Evolutionary conservation across 2,888 invertebrate species (phyloP).

Genomic region (Malthinus seriepunctatus): DNA sequence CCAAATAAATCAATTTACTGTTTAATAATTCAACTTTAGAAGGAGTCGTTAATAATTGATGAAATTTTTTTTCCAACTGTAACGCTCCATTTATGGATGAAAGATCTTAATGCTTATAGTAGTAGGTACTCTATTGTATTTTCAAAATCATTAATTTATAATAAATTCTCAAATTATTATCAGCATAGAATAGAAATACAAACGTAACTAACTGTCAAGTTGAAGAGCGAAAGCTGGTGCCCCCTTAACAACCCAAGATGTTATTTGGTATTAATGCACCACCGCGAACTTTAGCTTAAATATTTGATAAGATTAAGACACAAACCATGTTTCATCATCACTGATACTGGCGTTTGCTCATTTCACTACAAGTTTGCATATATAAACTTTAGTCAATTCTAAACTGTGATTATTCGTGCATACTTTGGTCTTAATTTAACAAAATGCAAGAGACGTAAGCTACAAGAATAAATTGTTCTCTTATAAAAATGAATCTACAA

Average conservation of each 20-base stretch:
- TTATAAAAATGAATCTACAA: neutral
- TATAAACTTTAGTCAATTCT: conserved; percentile 32
- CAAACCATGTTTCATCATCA: conserved; percentile 55
- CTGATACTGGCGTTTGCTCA: conserved; percentile 35
- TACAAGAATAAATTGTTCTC: neutral
- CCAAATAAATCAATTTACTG: no score
- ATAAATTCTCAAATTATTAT: conserved; percentile 22
- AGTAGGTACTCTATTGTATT: no score
- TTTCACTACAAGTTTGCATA: conserved; percentile 37
- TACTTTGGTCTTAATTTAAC: conserved; percentile 31
- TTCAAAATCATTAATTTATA: conserved; percentile 16
- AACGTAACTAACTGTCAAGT: conserved; percentile 17
- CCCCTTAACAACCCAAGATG: conserved; percentile 36
- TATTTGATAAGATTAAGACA: conserved; percentile 56
- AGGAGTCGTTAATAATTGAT: no score
- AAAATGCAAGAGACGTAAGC: conserved; percentile 16
- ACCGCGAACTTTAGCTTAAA: conserved; percentile 43
- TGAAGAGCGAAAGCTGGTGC: conserved; percentile 15
- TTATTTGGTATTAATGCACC: conserved; percentile 38
- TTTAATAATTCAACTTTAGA: no score
- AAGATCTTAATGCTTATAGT: no score
- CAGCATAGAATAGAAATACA: conserved; percentile 6
- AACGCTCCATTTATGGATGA: no score
- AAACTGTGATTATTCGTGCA: conserved; percentile 36
- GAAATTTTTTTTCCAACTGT: no score